Base-by-base conservation (phyloP, 2,888 invertebrate genomes). In the Phengaris alcon region DNA sequence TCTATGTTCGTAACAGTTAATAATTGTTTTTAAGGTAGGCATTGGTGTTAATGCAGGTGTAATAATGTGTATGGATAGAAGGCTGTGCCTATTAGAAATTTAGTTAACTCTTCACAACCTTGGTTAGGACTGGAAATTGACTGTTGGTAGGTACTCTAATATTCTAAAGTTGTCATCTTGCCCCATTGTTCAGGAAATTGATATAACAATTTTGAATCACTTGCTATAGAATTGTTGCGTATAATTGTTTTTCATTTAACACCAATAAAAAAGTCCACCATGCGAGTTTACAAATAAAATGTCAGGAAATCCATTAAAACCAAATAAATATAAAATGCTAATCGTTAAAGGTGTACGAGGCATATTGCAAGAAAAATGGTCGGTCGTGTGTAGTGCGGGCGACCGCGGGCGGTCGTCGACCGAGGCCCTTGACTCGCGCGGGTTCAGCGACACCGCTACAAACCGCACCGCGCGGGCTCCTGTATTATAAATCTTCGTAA, bases 371-470 rank as follows among this genome's bases (percentile, higher is more conserved):
- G 76, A 69, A 77, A 75, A 74, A 84, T 85, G 83, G 84, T 86
- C 84, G 84, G 84, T 84, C 79, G 87, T 87, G 83, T 82, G 84
- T 84, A 84, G 85, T 88, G 86, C 87, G 86, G 84, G 86, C 87
- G 85, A 15, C 69, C 64, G 86, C 84, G 85, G 80, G 85, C 92
- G 92, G 92, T 91, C 93, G 89, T 88, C 92, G 92, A 91, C 93
- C 93, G 90, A 83, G 93, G 92, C 93, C 93, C 92, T 93, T 91
- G 92, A 91, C 92, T 91, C 82, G 88, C 83, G 85, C 86, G 84
- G 88, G 93, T 91, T 93, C 93, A 91, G 84, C 90, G 93, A 92
- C 92, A 88, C 88, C 84, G 86, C 82, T 82, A 76, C 79, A 77
- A 79, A 78, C 79, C 78, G 75, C 77, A 75, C 79, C 75, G 73